phyloP scores from a whole-genome alignment of 1,140 invertebrate species.

The Coenobita brevimanus region DNA sequence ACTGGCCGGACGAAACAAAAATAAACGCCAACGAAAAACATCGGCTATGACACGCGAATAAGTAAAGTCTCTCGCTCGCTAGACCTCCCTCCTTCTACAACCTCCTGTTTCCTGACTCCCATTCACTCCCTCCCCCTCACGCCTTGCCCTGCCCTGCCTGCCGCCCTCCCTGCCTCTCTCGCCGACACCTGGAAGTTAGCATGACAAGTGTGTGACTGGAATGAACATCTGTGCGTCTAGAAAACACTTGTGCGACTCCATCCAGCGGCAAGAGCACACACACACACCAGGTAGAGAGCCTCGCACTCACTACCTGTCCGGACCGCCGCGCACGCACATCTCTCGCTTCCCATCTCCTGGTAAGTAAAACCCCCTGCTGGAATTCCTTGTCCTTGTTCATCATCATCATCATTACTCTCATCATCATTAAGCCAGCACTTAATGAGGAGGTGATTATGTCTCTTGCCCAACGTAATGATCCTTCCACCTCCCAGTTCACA shows the following conservation, averaged over 20 bases:
- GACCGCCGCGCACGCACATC: conserved; percentile 30
- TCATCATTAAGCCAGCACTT: too few relatives aligned
- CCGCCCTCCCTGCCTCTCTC: not conserved
- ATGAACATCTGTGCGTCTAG: conserved; percentile 43
- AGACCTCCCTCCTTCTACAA: conserved; percentile 22
- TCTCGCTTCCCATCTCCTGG: conserved; percentile 37
- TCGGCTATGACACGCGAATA: conserved; percentile 39
- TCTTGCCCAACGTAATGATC: too few relatives aligned
- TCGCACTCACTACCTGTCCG: conserved; percentile 31
- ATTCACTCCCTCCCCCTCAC: not conserved
- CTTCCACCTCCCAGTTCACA: too few relatives aligned
- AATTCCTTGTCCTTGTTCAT: too few relatives aligned
- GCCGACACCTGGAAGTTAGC: conserved; percentile 19
- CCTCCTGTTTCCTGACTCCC: too few relatives aligned
- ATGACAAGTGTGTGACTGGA: conserved; percentile 49
- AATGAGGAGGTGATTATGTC: too few relatives aligned
- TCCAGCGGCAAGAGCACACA: conserved; percentile 14
- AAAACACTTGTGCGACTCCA: conserved; percentile 43
- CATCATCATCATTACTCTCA: too few relatives aligned
- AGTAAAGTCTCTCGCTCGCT: not conserved
- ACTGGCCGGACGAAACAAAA: conserved; percentile 41
- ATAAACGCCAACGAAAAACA: conserved; percentile 37
- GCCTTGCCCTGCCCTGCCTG: not conserved
- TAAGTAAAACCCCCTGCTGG: conserved; percentile 23
- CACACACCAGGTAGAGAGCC: conserved; percentile 8